Evolutionary conservation across 2,797 vertebrate species (phyloP).

Genomic region (Tapera naevia): DNA sequence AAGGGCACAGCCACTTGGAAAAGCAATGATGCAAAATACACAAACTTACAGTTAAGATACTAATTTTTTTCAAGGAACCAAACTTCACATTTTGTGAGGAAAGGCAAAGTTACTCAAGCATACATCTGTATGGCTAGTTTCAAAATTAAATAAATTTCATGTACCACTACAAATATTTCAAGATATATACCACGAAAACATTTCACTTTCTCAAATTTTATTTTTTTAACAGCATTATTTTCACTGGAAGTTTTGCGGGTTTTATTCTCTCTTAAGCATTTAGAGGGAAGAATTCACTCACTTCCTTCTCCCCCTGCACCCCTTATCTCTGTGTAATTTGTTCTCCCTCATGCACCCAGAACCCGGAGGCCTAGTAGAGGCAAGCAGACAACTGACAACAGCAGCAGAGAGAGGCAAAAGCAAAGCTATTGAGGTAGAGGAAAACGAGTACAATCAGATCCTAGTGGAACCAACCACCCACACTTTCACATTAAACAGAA

Average conservation of each 20-base stretch:
- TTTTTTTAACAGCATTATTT: neutral
- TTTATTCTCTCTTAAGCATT: neutral
- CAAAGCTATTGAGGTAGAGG: neutral
- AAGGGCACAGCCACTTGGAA: neutral
- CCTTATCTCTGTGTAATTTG: neutral
- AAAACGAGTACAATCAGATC: neutral
- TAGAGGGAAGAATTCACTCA: neutral
- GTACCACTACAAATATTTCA: neutral
- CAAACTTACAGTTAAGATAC: neutral
- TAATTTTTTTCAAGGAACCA: neutral
- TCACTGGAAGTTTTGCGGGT: neutral
- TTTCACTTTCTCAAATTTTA: neutral
- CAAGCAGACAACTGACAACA: neutral
- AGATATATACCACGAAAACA: neutral
- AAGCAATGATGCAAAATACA: neutral
- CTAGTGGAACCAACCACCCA: neutral
- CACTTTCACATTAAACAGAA: neutral
- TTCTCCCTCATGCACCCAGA: neutral
- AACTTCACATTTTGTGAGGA: neutral
- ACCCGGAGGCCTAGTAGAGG: neutral
- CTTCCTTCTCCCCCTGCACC: neutral
- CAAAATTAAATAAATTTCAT: neutral
- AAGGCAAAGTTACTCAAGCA: neutral
- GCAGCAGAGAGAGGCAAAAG: neutral
- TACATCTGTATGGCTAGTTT: neutral